Evolutionary conservation across 1,140 invertebrate species (phyloP).

Genomic region (Linepithema humile): DNA sequence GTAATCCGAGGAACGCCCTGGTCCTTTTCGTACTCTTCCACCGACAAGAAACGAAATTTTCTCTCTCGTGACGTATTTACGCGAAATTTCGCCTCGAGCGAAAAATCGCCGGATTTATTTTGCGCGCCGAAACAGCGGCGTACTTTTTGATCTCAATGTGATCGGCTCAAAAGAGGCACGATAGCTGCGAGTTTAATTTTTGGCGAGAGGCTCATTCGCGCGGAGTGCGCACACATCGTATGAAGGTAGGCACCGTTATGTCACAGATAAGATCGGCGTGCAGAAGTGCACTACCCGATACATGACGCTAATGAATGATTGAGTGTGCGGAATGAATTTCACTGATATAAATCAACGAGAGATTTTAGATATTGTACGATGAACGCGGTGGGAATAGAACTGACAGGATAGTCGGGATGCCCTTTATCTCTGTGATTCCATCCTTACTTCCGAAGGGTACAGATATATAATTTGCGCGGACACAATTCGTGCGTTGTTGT

Average conservation of each 20-base stretch:
- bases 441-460: neutral
- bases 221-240: neutral
- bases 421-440: neutral
- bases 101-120: neutral
- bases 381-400: too few relatives aligned
- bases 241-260: neutral
- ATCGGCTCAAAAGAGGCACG: neutral
- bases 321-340: conserved; percentile 14
- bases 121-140: neutral
- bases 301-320: conserved; percentile 37
- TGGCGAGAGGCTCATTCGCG: neutral
- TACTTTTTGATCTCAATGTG: neutral
- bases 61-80: conserved; percentile 2
- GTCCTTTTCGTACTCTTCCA: conserved; percentile 29
- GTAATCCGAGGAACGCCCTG: conserved; percentile 49
- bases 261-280: neutral
- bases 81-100: conserved; percentile 18
- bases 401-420: neutral
- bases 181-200: neutral
- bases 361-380: conserved; percentile 4
- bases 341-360: neutral
- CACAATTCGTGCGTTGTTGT: neutral
- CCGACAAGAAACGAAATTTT: conserved; percentile 5
- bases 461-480: conserved; percentile 5
- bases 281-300: neutral